A percentile compares a stretch with the other conserved stretches of the same genome.
phyloP scores from a whole-genome alignment of 1,140 invertebrate genomes.

The Hyposmocoma kahamanoa region DNA sequence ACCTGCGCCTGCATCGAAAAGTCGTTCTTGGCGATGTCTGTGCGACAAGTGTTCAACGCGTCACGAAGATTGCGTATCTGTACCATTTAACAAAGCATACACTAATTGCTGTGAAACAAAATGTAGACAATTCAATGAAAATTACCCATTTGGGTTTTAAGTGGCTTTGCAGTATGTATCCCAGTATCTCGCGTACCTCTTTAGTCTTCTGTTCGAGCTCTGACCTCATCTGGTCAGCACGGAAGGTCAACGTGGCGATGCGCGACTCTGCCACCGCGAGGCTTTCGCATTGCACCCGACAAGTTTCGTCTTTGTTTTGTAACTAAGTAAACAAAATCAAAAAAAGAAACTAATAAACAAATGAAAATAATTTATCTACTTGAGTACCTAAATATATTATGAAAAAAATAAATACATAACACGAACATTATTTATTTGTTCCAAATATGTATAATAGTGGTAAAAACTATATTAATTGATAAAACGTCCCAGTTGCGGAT shows the following conservation, averaged over 20 bases:
- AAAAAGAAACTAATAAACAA: not conserved
- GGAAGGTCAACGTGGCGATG: constrained; percentile 32
- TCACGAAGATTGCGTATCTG: no score
- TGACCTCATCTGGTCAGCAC: not conserved
- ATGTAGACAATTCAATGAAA: no score
- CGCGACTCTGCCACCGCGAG: constrained; percentile 42
- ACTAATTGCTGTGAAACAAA: no score
- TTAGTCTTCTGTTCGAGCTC: constrained; percentile 18
- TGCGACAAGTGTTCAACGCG: no score
- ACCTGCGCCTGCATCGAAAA: no score
- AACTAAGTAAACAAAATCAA: constrained; percentile 25
- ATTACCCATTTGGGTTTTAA: no score
- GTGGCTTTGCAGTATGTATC: no score
- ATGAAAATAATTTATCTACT: not conserved
- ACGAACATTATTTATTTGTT: no score
- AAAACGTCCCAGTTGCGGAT: not conserved
- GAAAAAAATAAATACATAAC: no score
- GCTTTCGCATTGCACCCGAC: constrained; percentile 47
- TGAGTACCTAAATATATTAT: not conserved
- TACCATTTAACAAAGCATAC: no score
- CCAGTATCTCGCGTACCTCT: constrained; percentile 12
- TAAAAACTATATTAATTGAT: not conserved
- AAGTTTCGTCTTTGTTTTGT: constrained; percentile 54
- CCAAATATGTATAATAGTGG: no score
- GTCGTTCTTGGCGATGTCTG: no score